Conservation (phyloP, 2,113 vertebrate species). For the Riparia riparia region DNA sequence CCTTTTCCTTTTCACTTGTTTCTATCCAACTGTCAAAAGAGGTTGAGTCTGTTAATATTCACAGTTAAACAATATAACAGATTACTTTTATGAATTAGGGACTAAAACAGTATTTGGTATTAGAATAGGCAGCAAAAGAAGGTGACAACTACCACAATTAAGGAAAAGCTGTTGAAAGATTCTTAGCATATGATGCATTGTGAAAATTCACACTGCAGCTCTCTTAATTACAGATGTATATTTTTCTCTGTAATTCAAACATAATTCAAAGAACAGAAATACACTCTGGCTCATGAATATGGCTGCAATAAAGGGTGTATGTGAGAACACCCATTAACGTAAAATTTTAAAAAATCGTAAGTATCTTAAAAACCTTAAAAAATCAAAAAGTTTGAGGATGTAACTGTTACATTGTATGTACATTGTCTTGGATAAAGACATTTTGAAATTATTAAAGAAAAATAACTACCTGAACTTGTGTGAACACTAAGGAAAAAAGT, state of each 20-base stretch:
- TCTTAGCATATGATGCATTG: rapidly evolving
- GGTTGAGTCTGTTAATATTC: not conserved
- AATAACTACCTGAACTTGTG: not conserved
- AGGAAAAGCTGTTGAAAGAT: not conserved
- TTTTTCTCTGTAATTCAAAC: not conserved
- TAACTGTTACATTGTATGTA: not conserved
- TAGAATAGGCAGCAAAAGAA: not conserved
- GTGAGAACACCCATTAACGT: not conserved
- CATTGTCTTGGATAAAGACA: not conserved
- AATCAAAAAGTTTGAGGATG: rapidly evolving
- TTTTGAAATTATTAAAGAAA: not conserved
- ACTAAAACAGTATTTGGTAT: not conserved
- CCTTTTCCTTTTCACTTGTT: not conserved
- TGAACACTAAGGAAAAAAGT: not conserved
- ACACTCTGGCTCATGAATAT: rapidly evolving
- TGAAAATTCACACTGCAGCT: not conserved
- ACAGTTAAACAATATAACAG: not conserved
- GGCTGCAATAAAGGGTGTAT: rapidly evolving
- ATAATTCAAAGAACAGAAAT: not conserved
- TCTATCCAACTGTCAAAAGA: not conserved
- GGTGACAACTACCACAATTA: not conserved
- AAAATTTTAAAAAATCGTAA: not conserved
- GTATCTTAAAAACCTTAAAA: not conserved
- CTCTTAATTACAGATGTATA: not conserved
- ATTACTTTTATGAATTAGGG: not conserved